Evolutionary conservation across 2,888 invertebrate genomes (phyloP).

Genomic region (Auanema freiburgensis): DNA sequence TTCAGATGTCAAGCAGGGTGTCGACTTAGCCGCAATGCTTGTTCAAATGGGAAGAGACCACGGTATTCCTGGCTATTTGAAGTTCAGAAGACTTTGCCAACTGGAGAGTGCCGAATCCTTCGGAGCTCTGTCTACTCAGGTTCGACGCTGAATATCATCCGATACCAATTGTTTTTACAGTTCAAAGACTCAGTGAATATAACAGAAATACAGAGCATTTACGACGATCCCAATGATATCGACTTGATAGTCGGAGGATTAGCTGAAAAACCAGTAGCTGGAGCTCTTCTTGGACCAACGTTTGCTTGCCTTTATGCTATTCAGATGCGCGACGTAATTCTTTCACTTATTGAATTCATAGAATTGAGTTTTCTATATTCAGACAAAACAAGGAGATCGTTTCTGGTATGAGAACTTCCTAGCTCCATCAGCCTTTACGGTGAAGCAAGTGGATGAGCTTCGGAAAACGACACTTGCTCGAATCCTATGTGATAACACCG

Average conservation of each 20-base stretch:
- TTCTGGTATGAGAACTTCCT: constrained; percentile 66
- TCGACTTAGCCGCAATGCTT: constrained; percentile 58
- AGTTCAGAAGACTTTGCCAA: constrained; percentile 57
- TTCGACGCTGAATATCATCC: not conserved
- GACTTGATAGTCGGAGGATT: constrained; percentile 62
- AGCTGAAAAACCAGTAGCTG: constrained; percentile 56
- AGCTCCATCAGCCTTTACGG: constrained; percentile 58
- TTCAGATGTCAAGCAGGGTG: constrained; percentile 25
- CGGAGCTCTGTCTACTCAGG: constrained; percentile 29
- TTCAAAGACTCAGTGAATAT: constrained; percentile 28
- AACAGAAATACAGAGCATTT: constrained; percentile 22
- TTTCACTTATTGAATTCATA: not conserved
- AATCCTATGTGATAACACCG: constrained; percentile 63
- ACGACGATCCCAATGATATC: constrained; percentile 55
- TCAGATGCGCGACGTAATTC: constrained; percentile 46
- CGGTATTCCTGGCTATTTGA: constrained; percentile 52
- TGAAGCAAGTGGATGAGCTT: constrained; percentile 59
- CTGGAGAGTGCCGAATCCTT: constrained; percentile 39
- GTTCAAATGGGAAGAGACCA: constrained; percentile 60
- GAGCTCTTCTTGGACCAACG: constrained; percentile 61
- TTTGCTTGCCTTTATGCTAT: constrained; percentile 60
- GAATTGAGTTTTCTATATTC: constrained; percentile 7
- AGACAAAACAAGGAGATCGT: constrained; percentile 55
- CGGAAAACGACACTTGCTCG: constrained; percentile 56
- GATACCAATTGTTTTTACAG: constrained; percentile 12